These are phyloP conservation scores for Marmota flaviventris DNA, from an alignment of 2,113 vertebrate species.

Conservation along the genomic window DNA sequence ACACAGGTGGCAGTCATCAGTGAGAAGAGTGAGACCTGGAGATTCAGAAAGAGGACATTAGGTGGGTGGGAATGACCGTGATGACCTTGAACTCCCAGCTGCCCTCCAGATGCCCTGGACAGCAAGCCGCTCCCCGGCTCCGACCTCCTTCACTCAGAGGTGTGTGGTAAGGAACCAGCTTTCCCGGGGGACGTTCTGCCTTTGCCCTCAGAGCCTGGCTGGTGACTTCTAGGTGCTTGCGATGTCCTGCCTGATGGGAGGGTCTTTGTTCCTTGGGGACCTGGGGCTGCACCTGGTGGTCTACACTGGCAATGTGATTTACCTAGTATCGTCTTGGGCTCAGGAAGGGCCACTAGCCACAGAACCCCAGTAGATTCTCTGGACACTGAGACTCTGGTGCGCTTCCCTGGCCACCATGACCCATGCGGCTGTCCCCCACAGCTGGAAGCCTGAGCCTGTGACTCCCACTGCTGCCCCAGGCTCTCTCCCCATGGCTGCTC, in stretches of 20 bases:
- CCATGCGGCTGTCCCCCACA: no score
- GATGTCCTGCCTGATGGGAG: not conserved
- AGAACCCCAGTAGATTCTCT: no score
- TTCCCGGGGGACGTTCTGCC: not conserved
- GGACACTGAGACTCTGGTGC: no score
- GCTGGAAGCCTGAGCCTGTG: no score
- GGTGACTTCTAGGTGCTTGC: not conserved
- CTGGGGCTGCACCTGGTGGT: not conserved
- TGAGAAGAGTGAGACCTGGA: fast-evolving
- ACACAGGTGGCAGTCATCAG: no score
- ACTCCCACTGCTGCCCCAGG: no score
- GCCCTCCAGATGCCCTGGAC: no score
- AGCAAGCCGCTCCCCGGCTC: no score
- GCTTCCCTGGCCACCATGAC: not conserved
- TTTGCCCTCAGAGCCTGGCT: not conserved
- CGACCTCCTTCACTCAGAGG: not conserved
- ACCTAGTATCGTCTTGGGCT: not conserved
- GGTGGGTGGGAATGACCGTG: no score
- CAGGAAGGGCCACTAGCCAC: not conserved
- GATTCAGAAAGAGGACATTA: not conserved
- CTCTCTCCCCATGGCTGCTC: no score
- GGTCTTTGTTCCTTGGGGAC: not conserved
- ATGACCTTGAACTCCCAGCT: not conserved
- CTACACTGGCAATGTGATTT: not conserved
- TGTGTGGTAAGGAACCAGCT: not conserved